A percentile compares a stretch with the other conserved stretches of the same genome.
phyloP scores from a whole-genome alignment of 1,140 invertebrate genomes.

The Drosophila eugracilis region DNA sequence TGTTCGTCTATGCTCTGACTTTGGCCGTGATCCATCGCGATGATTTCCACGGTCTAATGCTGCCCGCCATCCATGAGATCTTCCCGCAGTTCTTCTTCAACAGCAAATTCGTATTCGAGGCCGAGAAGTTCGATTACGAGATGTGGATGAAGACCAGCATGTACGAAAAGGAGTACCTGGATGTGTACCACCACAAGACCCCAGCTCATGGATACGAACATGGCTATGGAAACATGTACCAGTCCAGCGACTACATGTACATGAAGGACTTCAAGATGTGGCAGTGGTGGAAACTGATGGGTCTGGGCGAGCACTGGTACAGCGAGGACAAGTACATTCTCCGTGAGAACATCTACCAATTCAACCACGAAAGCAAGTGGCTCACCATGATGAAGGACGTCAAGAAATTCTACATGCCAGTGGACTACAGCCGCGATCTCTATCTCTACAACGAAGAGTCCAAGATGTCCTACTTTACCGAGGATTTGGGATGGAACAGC shows the following conservation, averaged over 20 bases:
- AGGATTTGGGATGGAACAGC: constrained; percentile 89
- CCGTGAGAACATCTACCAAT: constrained; percentile 72
- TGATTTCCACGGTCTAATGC: constrained; percentile 86
- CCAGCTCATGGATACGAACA: constrained; percentile 85
- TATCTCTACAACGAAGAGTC: constrained; percentile 86
- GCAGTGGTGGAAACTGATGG: constrained; percentile 84
- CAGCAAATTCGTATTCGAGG: constrained; percentile 86
- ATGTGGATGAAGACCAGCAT: constrained; percentile 76
- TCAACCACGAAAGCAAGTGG: constrained; percentile 70
- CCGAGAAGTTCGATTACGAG: constrained; percentile 85
- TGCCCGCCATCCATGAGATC: constrained; percentile 88
- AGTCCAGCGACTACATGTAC: constrained; percentile 68
- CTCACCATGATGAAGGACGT: constrained; percentile 66
- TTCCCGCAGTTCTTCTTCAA: constrained; percentile 88
- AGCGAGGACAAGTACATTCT: constrained; percentile 70
- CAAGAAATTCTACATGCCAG: constrained; percentile 73
- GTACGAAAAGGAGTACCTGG: constrained; percentile 86
- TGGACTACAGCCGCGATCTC: constrained; percentile 86
- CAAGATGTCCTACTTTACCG: constrained; percentile 89
- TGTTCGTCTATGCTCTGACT: constrained; percentile 87
- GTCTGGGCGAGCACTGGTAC: constrained; percentile 75
- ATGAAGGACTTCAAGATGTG: constrained; percentile 81
- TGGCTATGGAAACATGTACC: constrained; percentile 81
- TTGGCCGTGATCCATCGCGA: constrained; percentile 87
- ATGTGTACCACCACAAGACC: constrained; percentile 88